Conservation (phyloP, 2,888 invertebrate species). For the Fragum sueziense region DNA sequence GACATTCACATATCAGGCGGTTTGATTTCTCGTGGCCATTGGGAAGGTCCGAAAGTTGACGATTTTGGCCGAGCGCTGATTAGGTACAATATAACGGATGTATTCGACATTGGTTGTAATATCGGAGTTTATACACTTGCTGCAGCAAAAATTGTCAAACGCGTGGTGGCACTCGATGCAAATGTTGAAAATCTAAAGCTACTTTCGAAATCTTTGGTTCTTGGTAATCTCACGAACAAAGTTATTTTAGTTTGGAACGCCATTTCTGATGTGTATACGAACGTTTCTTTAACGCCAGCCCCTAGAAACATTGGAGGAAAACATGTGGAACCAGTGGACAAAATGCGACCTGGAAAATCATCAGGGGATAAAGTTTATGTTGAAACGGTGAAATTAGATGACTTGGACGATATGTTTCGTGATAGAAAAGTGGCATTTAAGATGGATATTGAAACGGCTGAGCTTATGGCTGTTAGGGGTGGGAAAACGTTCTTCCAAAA, state of each 20-base stretch:
- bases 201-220: constrained; percentile 46
- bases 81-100: neutral
- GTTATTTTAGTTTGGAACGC: constrained; percentile 61
- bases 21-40: neutral
- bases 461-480: constrained; percentile 57
- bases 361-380: too few relatives aligned
- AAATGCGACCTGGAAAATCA: neutral
- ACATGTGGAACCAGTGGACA: neutral
- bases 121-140: constrained; percentile 58
- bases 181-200: constrained; percentile 34
- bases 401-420: constrained; percentile 54
- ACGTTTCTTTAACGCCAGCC: constrained; percentile 35
- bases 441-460: constrained; percentile 61
- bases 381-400: constrained; percentile 47
- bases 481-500: constrained; percentile 56
- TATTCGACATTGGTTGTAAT: constrained; percentile 61
- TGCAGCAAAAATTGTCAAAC: constrained; percentile 45
- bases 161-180: constrained; percentile 55
- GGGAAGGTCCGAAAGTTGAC: neutral
- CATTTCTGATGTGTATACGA: constrained; percentile 49
- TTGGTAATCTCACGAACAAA: constrained; percentile 37
- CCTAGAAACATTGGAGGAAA: neutral
- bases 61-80: neutral
- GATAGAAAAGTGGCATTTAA: constrained; percentile 32
- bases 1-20: neutral